Conservation (phyloP, 1,140 invertebrate genomes). For the Microvelia longipes region DNA sequence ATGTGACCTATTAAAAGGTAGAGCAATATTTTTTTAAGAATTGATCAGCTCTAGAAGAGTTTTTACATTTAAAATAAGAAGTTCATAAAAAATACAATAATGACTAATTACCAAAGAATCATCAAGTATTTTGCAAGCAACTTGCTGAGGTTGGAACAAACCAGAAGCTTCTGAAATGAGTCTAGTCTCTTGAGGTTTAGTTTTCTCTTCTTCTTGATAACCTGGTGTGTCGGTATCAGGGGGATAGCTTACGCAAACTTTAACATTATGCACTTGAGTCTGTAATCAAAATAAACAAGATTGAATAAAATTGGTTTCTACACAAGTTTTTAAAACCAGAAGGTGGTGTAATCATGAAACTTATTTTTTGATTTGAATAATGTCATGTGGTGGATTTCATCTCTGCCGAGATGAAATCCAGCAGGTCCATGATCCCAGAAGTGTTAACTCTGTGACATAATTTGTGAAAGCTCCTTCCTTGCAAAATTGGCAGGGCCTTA, state of each 20-base stretch:
- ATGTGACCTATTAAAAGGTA: too few relatives aligned
- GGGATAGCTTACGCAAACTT: slow-evolving; percentile 74
- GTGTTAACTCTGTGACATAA: too few relatives aligned
- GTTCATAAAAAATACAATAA: too few relatives aligned
- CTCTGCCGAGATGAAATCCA: too few relatives aligned
- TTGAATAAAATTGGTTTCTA: not conserved
- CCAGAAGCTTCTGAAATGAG: slow-evolving; percentile 69
- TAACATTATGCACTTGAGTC: slow-evolving; percentile 61
- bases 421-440: too few relatives aligned
- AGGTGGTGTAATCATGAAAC: not conserved
- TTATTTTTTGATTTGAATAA: not conserved
- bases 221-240: slow-evolving; percentile 97
- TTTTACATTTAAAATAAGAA: too few relatives aligned
- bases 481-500: too few relatives aligned
- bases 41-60: too few relatives aligned
- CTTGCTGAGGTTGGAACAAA: slow-evolving; percentile 55
- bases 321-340: not conserved
- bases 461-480: too few relatives aligned
- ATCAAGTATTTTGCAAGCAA: slow-evolving; percentile 61
- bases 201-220: slow-evolving; percentile 66
- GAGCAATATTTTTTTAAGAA: too few relatives aligned
- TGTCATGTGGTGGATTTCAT: too few relatives aligned
- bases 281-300: slow-evolving; percentile 23
- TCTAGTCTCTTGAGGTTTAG: slow-evolving; percentile 76
- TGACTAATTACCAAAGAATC: slow-evolving; percentile 79